Evolutionary conservation across 2,797 vertebrate genomes (phyloP).

Genomic region (Threskiornis aethiopicus): DNA sequence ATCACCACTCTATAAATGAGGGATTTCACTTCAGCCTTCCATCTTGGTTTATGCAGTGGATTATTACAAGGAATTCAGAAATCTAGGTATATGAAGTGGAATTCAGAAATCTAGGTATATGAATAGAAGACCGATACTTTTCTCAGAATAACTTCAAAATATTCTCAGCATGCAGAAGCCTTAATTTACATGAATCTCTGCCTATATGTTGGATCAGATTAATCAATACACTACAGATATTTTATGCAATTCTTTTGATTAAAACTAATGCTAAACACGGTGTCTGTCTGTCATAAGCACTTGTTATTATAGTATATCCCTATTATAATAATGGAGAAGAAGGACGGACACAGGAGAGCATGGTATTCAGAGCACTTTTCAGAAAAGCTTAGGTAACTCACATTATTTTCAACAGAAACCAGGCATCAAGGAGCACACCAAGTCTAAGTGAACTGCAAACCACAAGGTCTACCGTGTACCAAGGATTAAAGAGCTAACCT

Average conservation of each 20-base stretch:
- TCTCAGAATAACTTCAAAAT: neutral
- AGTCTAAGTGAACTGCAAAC: neutral
- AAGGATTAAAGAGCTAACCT: neutral
- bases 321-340: neutral
- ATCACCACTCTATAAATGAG: neutral
- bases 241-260: neutral
- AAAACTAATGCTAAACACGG: neutral
- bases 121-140: neutral
- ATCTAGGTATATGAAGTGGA: neutral
- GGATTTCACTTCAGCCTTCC: neutral
- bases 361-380: neutral
- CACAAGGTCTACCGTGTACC: neutral
- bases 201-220: neutral
- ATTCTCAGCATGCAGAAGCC: neutral
- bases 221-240: neutral
- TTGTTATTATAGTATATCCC: neutral
- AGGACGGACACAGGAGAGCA: neutral
- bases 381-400: neutral
- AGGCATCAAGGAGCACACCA: neutral
- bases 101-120: neutral
- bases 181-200: neutral
- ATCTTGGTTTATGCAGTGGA: neutral
- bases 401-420: neutral
- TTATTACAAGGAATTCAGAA: neutral
- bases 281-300: neutral